These are phyloP conservation scores for Napeogenes sylphis DNA, from an alignment of 2,888 invertebrate genomes.

Conservation along the genomic window DNA sequence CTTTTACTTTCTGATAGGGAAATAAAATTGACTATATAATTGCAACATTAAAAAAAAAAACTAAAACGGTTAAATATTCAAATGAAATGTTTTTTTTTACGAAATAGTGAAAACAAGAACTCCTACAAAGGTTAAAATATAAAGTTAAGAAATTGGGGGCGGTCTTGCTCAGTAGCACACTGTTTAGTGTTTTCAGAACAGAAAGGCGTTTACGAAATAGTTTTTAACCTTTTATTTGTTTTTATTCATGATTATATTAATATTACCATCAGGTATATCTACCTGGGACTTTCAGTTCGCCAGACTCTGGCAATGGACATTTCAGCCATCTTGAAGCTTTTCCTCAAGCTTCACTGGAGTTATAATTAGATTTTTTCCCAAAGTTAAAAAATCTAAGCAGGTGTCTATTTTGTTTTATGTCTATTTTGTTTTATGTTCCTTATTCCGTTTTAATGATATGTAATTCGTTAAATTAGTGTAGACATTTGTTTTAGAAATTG, in stretches of 20 bases:
- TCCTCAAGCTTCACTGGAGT: too few relatives aligned
- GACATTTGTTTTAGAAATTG: conserved; percentile 29
- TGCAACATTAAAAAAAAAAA: background rate
- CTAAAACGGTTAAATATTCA: background rate
- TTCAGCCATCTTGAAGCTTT: too few relatives aligned
- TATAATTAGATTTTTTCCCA: too few relatives aligned
- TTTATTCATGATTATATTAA: too few relatives aligned
- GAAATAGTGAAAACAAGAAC: background rate
- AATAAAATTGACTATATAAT: background rate
- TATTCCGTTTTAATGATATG: background rate
- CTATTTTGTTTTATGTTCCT: background rate
- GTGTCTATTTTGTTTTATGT: background rate
- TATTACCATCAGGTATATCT: too few relatives aligned
- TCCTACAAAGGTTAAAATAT: background rate
- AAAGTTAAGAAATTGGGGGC: too few relatives aligned
- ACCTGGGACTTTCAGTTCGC: too few relatives aligned
- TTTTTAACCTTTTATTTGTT: too few relatives aligned
- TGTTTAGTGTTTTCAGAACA: too few relatives aligned
- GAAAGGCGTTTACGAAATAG: too few relatives aligned
- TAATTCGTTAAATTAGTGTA: conserved; percentile 8
- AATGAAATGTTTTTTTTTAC: background rate
- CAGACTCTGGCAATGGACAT: too few relatives aligned
- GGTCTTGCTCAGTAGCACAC: too few relatives aligned
- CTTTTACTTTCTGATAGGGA: background rate
- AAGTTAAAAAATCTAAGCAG: background rate